Percentiles rank a stretch among this genome's conserved stretches.
Conservation (phyloP, 1,140 invertebrate species). For the Zaprionus africanus region DNA sequence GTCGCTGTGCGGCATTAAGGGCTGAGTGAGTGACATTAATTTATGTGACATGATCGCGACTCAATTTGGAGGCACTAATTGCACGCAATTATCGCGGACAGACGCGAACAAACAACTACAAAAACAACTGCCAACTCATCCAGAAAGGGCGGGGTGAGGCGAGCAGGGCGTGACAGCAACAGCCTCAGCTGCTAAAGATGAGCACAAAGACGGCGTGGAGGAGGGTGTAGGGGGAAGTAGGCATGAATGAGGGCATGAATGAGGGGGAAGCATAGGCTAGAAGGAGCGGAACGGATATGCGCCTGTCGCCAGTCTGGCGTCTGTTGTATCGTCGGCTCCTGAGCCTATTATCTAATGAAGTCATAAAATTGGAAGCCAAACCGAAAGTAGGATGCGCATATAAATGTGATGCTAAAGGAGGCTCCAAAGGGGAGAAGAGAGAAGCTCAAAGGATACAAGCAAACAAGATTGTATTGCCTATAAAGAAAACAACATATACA, state of each 20-base stretch:
- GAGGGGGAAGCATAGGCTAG: neutral
- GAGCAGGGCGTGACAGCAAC: neutral
- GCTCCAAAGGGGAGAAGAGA: neutral
- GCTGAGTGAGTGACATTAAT: slow-evolving; percentile 30
- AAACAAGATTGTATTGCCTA: slow-evolving; percentile 14
- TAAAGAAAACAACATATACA: slow-evolving; percentile 4
- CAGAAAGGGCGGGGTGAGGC: neutral
- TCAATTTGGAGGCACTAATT: slow-evolving; percentile 39
- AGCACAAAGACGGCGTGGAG: neutral
- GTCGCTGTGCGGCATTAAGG: neutral
- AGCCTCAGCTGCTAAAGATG: neutral
- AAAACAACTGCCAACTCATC: slow-evolving; percentile 16
- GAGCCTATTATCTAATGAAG: slow-evolving; percentile 63
- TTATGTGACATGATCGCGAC: slow-evolving; percentile 32
- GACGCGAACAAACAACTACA: neutral
- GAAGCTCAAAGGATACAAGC: slow-evolving; percentile 41
- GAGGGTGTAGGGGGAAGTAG: slow-evolving; percentile 15
- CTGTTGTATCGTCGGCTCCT: slow-evolving; percentile 18
- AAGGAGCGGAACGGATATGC: neutral
- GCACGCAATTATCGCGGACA: slow-evolving; percentile 28
- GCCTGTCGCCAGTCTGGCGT: slow-evolving; percentile 53
- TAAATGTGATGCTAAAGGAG: slow-evolving; percentile 4
- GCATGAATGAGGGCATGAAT: neutral
- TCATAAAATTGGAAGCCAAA: slow-evolving; percentile 65
- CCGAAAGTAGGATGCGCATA: slow-evolving; percentile 42